Evolutionary conservation across 2,888 invertebrate species (phyloP), one percentile per base, ranked within the genome.

Genomic region (Salpingus planirostris): DNA sequence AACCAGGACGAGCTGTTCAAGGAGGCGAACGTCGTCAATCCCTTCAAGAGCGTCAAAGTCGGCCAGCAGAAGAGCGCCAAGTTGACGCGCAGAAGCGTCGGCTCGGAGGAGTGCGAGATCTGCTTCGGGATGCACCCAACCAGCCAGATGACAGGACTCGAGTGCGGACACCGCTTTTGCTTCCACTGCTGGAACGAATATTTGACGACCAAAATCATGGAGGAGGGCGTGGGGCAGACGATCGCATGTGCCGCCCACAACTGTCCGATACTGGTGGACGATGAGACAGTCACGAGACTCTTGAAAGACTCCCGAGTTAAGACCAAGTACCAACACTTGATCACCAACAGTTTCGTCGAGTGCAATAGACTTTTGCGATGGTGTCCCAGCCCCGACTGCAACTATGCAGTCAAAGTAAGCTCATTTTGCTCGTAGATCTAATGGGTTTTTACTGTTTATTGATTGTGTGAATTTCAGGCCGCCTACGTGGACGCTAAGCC

Each of bases 331-430:
- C 96, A 96, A 65, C 93, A 95, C 68, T 77, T 96, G 54, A 95
- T 97, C 56, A 95, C 95, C 36, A 97, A 96, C 67, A 96, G 95
- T 73, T 97, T 96, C 70, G 95, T 97, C 40, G 92, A 95, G 84
- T 96, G 96, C 67, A 97, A 97, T 69, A 78, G 92, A 49, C 70
- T 96, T 55, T 71, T 98, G 55, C 81, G 93, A 57, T 98, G 97
- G 97, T 98, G 98, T 65, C 97, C 98, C 46, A 92, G 90, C 43
- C 90, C 95, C 11, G 96, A 97, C 69, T 99, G 98, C 70, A 93
- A 86, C 57, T 91, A 91, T 67, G 96, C 92, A 11, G 77, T 93
- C 48, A 90, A 90, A 67, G 71, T 71, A 43, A 50, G 7, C 21
- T 3, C 11, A 7, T 6, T 18, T 18, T 18, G 18, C n/a, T n/a